These are phyloP conservation scores for Paragorgia papillata DNA, from an alignment of 92 coral and sea anemone genomes.

Conservation along the genomic window DNA sequence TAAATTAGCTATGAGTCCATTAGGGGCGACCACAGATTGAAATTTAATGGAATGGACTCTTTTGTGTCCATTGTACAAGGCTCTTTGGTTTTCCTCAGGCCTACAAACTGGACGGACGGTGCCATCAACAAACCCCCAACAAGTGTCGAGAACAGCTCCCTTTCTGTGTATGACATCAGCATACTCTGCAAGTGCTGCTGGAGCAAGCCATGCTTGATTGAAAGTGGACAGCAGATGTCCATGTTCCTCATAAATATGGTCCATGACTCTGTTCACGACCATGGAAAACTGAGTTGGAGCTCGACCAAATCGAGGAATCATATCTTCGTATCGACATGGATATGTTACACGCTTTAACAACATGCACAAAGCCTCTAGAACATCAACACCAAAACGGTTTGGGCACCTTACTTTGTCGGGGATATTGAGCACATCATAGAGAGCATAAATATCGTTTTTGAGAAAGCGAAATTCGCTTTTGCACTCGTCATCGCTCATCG, in stretches of 20 bases:
- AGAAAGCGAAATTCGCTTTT: constrained; percentile 61
- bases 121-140: constrained; percentile 62
- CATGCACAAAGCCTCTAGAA: constrained; percentile 47
- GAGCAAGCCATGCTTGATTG: constrained; percentile 56
- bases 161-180: too few relatives aligned
- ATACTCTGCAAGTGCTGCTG: constrained; percentile 25
- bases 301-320: constrained; percentile 53
- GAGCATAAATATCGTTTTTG: constrained; percentile 56
- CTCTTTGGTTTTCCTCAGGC: constrained; percentile 49
- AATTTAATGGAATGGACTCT: too few relatives aligned
- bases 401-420: constrained; percentile 50
- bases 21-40: too few relatives aligned
- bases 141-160: constrained; percentile 48
- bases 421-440: constrained; percentile 48
- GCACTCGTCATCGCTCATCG: constrained; percentile 58
- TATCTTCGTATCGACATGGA: constrained; percentile 53
- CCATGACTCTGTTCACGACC: constrained; percentile 40
- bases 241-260: constrained; percentile 35
- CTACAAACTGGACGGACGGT: too few relatives aligned
- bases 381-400: constrained; percentile 44
- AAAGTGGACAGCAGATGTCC: constrained; percentile 45
- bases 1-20: not conserved
- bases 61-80: too few relatives aligned
- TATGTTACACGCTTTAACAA: constrained; percentile 49
- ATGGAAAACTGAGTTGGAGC: constrained; percentile 51